phyloP scores from a whole-genome alignment of 2,113 vertebrate genomes.

The Coregonus clupeaformis region DNA sequence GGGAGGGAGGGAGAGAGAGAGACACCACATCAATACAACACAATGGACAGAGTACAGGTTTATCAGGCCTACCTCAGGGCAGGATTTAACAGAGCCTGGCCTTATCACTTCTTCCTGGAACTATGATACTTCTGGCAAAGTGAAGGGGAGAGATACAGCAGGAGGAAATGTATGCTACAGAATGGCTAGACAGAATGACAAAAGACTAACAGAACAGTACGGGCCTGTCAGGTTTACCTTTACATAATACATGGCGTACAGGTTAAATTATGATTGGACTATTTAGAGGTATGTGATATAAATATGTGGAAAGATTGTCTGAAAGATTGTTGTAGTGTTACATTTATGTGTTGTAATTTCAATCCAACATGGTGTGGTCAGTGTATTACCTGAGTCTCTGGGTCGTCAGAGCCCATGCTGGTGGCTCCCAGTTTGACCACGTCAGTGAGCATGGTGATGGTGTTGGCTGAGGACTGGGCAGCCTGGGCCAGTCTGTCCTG shows the following conservation, averaged over 20 bases:
- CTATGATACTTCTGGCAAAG: constrained; percentile 53
- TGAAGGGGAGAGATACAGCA: constrained; percentile 37
- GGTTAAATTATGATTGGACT: neutral
- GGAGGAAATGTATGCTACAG: neutral
- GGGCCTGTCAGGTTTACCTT: neutral
- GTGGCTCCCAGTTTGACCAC: constrained; percentile 95
- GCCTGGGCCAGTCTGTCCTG: constrained; percentile 96
- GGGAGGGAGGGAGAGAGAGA: too few species aligned
- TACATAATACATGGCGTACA: neutral
- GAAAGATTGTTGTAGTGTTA: neutral
- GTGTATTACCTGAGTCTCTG: constrained; percentile 89
- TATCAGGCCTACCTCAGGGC: constrained; percentile 48
- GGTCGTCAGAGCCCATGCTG: constrained; percentile 93
- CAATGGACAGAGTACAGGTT: constrained; percentile 47
- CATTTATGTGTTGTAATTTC: neutral
- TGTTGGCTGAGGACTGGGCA: constrained; percentile 93
- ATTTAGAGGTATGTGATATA: too few species aligned
- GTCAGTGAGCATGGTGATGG: constrained; percentile 95
- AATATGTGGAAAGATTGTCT: too few species aligned
- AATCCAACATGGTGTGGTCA: neutral
- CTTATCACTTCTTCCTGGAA: constrained; percentile 52
- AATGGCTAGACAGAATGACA: neutral
- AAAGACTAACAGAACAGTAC: neutral
- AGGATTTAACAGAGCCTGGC: constrained; percentile 48
- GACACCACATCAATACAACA: constrained; percentile 33